Evolutionary conservation across 2,888 invertebrate species (phyloP).

Genomic region (Catotricha subobsoleta): DNA sequence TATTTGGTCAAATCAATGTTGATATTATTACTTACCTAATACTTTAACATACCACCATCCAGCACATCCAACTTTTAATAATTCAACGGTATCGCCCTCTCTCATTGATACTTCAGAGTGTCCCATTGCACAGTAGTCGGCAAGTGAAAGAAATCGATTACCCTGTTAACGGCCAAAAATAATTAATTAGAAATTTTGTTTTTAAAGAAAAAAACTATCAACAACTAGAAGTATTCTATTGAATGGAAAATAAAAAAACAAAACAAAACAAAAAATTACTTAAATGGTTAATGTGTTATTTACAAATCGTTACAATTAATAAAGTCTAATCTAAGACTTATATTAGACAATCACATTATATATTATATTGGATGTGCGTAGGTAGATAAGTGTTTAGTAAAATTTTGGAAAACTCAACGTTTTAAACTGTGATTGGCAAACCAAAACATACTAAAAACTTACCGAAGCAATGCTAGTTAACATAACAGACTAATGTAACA

Average conservation of each 20-base stretch:
- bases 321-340: too few relatives aligned
- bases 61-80: slow-evolving; percentile 82
- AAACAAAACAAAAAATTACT: neutral
- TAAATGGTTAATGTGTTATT: too few relatives aligned
- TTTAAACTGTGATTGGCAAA: too few relatives aligned
- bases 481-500: too few relatives aligned
- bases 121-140: slow-evolving; percentile 84
- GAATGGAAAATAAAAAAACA: neutral
- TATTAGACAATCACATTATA: too few relatives aligned
- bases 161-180: slow-evolving; percentile 40
- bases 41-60: slow-evolving; percentile 94
- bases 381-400: too few relatives aligned
- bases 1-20: neutral
- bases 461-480: too few relatives aligned
- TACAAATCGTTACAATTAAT: too few relatives aligned
- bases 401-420: too few relatives aligned
- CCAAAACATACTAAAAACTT: too few relatives aligned
- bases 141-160: slow-evolving; percentile 69
- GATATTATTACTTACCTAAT: slow-evolving; percentile 35
- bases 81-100: slow-evolving; percentile 78
- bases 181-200: slow-evolving; percentile 1
- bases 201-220: slow-evolving; percentile 1
- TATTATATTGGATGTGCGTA: too few relatives aligned
- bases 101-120: slow-evolving; percentile 77
- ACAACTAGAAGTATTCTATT: slow-evolving; percentile 4